Conservation (phyloP, 1,140 invertebrate species). For the Amphibalanus amphitrite region DNA sequence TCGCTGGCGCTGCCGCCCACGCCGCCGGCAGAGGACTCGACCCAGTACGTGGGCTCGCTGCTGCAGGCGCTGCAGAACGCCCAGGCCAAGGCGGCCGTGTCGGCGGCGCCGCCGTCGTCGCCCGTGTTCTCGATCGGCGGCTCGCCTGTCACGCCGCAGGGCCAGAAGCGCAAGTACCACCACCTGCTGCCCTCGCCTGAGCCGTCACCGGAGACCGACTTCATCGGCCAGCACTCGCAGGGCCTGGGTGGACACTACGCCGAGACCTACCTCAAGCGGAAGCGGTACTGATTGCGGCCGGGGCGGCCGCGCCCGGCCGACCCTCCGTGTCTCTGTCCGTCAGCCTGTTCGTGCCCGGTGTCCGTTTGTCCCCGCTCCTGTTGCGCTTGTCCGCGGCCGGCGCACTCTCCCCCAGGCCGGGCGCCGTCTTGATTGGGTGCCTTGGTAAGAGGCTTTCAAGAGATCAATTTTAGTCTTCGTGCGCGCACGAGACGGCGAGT, state of each 20-base stretch:
- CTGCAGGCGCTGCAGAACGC: conserved; percentile 7
- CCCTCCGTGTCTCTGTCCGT: neutral
- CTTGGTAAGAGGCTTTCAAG: neutral
- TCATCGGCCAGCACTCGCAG: conserved; percentile 38
- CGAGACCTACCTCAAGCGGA: conserved; percentile 33
- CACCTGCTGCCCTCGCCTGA: conserved; percentile 34
- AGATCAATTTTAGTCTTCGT: neutral
- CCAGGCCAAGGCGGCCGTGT: conserved; percentile 15
- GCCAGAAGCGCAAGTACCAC: conserved; percentile 33
- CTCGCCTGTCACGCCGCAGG: conserved; percentile 21
- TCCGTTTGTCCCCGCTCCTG: neutral
- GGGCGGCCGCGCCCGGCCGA: too few species aligned
- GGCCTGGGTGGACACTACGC: conserved; percentile 39
- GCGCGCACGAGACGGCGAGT: neutral
- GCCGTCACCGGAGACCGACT: conserved; percentile 31
- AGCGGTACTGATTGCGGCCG: conserved; percentile 13
- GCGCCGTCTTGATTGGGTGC: neutral
- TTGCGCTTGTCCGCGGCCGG: too few species aligned
- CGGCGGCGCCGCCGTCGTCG: conserved; percentile 13
- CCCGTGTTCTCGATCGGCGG: neutral
- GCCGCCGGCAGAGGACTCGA: conserved; percentile 11
- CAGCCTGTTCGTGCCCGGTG: too few species aligned
- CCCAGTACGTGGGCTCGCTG: conserved; percentile 4
- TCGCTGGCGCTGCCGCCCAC: conserved; percentile 12
- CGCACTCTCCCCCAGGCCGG: neutral